Evolutionary conservation across 2,888 invertebrate genomes (phyloP).

Genomic region (Diloba caeruleocephala): DNA sequence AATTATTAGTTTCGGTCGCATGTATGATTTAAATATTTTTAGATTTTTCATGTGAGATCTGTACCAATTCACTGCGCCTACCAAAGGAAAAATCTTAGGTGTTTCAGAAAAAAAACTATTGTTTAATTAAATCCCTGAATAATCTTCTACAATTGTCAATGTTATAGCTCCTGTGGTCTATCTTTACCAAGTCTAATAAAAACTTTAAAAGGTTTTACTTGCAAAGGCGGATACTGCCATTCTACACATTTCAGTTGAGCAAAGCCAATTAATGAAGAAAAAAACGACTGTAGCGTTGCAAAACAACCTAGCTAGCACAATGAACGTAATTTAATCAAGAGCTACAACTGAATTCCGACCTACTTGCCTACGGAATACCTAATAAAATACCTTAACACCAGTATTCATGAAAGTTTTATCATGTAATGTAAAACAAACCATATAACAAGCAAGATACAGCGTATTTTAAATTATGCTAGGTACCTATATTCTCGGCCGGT

Average conservation of each 20-base stretch:
- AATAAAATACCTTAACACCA: slow-evolving; percentile 42
- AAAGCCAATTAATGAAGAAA: slow-evolving; percentile 41
- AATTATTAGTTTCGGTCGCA: too few relatives aligned
- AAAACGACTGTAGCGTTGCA: slow-evolving; percentile 36
- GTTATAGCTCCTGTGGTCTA: too few relatives aligned
- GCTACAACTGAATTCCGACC: slow-evolving; percentile 26
- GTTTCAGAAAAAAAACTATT: too few relatives aligned
- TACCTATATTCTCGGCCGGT: slow-evolving; percentile 48
- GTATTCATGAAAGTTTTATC: slow-evolving; percentile 27
- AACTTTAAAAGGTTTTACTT: neutral
- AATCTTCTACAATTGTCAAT: too few relatives aligned
- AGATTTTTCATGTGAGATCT: too few relatives aligned
- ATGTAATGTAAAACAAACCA: slow-evolving; percentile 17
- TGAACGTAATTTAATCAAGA: slow-evolving; percentile 40
- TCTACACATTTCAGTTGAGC: slow-evolving; percentile 21
- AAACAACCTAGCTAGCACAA: slow-evolving; percentile 36
- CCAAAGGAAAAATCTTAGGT: too few relatives aligned
- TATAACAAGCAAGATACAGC: slow-evolving; percentile 1
- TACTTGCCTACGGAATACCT: slow-evolving; percentile 24
- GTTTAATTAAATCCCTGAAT: too few relatives aligned
- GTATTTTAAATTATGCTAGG: slow-evolving; percentile 20
- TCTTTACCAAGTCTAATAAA: too few relatives aligned
- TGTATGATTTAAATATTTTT: too few relatives aligned
- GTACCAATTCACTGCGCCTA: too few relatives aligned
- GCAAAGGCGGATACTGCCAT: neutral